Percentiles rank a stretch among this genome's conserved stretches.
phyloP scores from a whole-genome alignment of 2,113 vertebrate species.

The Callipepla squamata region DNA sequence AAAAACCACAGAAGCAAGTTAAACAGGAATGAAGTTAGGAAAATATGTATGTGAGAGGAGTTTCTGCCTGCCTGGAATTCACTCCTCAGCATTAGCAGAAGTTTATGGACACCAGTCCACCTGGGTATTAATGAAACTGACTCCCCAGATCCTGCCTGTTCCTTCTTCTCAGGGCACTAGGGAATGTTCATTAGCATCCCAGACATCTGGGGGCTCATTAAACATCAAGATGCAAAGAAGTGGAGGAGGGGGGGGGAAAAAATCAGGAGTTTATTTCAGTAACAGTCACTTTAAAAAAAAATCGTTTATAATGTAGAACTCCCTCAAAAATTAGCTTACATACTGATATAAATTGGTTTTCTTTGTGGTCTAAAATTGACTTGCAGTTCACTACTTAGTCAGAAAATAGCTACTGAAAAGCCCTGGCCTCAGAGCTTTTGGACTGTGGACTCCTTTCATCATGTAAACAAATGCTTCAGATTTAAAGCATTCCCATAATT shows the following conservation, averaged over 20 bases:
- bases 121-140: neutral
- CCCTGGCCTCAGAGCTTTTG: slow-evolving; percentile 79
- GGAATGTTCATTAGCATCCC: slow-evolving; percentile 7
- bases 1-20: neutral
- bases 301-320: slow-evolving; percentile 74
- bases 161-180: slow-evolving; percentile 18
- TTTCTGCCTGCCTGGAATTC: neutral
- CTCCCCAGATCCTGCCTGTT: neutral
- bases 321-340: slow-evolving; percentile 82
- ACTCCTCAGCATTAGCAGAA: neutral
- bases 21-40: neutral
- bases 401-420: slow-evolving; percentile 86
- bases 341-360: slow-evolving; percentile 82
- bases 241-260: neutral
- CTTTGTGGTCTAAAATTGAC: slow-evolving; percentile 89
- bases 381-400: slow-evolving; percentile 82
- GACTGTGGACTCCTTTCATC: slow-evolving; percentile 90
- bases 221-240: slow-evolving; percentile 1
- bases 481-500: slow-evolving; percentile 99
- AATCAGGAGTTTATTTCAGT: slow-evolving; percentile 61
- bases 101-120: neutral
- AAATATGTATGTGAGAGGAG: neutral
- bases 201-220: slow-evolving; percentile 53
- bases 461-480: slow-evolving; percentile 96
- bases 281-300: slow-evolving; percentile 41